A percentile compares a stretch with the other conserved stretches of the same genome.
phyloP scores from a whole-genome alignment of 2,113 vertebrate genomes.

The Redunca redunca region DNA sequence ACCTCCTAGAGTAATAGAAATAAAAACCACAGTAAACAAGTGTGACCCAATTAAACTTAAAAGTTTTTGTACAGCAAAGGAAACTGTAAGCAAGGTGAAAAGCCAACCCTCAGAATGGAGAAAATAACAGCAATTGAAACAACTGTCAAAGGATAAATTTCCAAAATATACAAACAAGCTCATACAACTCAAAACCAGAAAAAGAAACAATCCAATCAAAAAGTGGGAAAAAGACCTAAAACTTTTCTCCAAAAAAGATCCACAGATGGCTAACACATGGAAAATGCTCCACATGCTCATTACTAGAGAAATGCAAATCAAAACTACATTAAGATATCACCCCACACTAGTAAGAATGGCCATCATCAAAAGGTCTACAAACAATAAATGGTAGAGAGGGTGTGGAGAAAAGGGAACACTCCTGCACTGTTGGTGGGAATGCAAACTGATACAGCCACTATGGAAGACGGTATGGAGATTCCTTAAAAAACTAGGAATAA shows the following conservation, averaged over 20 bases:
- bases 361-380: neutral
- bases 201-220: neutral
- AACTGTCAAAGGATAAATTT: neutral
- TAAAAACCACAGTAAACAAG: neutral
- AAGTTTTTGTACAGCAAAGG: neutral
- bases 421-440: neutral
- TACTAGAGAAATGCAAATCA: neutral
- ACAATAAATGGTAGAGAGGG: neutral
- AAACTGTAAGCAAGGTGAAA: neutral
- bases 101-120: neutral
- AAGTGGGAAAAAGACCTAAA: neutral
- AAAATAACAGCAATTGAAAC: neutral
- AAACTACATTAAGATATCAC: neutral
- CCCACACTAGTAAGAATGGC: neutral
- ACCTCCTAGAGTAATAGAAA: neutral
- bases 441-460: neutral
- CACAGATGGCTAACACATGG: neutral
- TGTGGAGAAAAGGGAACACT: neutral
- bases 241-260: neutral
- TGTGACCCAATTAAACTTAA: neutral
- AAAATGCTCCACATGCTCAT: neutral
- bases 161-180: neutral
- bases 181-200: neutral
- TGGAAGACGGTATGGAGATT: neutral
- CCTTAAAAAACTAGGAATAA: neutral